Percentiles rank a stretch among this genome's conserved stretches.
These are phyloP conservation scores for Girardinichthys multiradiatus DNA, from an alignment of 2,113 vertebrate species.

Conservation along the genomic window DNA sequence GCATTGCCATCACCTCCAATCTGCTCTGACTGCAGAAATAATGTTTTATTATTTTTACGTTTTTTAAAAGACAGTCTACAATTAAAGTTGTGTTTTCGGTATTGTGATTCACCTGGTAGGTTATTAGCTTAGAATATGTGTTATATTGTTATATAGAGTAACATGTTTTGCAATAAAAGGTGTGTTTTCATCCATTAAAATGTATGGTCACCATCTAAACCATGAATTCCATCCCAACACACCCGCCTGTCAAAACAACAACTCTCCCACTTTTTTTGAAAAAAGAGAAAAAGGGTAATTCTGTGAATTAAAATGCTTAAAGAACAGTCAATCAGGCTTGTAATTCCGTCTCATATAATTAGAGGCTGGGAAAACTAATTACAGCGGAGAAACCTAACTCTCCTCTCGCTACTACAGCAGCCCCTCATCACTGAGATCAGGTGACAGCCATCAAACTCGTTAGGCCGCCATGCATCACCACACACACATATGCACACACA, in stretches of 20 bases:
- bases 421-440: slow-evolving; percentile 83
- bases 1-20: slow-evolving; percentile 43
- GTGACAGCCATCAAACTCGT: slow-evolving; percentile 83
- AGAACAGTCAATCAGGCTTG: slow-evolving; percentile 88
- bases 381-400: slow-evolving; percentile 87
- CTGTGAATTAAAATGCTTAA: slow-evolving; percentile 83
- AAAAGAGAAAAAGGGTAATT: slow-evolving; percentile 73
- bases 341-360: slow-evolving; percentile 87
- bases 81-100: background rate
- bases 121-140: slow-evolving; percentile 7
- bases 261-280: slow-evolving; percentile 60
- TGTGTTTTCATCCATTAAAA: slow-evolving; percentile 52
- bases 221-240: slow-evolving; percentile 57
- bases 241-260: slow-evolving; percentile 72
- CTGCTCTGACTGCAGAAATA: slow-evolving; percentile 35
- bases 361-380: slow-evolving; percentile 87
- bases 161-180: slow-evolving; percentile 10
- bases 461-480: slow-evolving; percentile 59
- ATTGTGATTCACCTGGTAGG: slow-evolving; percentile 8
- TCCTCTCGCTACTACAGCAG: slow-evolving; percentile 82
- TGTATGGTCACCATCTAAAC: slow-evolving; percentile 44
- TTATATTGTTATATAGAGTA: slow-evolving; percentile 13
- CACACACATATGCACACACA: slow-evolving; percentile 33
- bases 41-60: slow-evolving; percentile 83
- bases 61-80: background rate